Percentiles rank a stretch among this genome's conserved stretches.
These are phyloP conservation scores for Helogale parvula DNA, from an alignment of 2,113 vertebrate species.

Conservation along the genomic window DNA sequence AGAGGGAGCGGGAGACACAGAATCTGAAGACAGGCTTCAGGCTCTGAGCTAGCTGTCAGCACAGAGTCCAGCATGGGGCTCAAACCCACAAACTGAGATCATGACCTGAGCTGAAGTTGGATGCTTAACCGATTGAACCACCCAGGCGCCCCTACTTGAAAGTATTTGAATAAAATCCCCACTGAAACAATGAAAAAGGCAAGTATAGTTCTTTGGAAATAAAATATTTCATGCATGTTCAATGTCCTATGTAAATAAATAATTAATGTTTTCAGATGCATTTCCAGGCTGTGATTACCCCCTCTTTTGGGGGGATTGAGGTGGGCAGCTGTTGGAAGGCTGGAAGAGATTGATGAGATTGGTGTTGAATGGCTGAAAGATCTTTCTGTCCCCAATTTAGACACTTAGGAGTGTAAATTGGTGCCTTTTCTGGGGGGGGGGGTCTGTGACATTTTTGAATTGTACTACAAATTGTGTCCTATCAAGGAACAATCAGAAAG, in stretches of 20 bases:
- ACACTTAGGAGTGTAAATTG: background rate
- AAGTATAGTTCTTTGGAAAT: background rate
- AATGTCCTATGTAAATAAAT: background rate
- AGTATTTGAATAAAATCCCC: background rate
- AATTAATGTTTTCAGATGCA: background rate
- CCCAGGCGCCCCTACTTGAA: too few species aligned
- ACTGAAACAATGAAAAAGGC: background rate
- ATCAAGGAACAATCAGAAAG: background rate
- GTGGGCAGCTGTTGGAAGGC: background rate
- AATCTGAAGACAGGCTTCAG: too few species aligned
- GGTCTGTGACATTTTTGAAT: background rate
- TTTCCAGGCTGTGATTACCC: background rate
- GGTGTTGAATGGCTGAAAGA: background rate
- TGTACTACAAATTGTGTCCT: background rate
- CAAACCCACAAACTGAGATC: too few species aligned
- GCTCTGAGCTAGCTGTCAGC: too few species aligned
- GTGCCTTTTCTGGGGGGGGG: background rate
- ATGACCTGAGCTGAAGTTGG: too few species aligned
- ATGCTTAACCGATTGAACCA: too few species aligned
- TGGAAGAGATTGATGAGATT: background rate
- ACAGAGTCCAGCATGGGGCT: too few species aligned
- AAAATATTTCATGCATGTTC: background rate
- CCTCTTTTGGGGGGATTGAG: too few species aligned
- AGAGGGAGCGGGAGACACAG: too few species aligned
- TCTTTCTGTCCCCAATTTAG: background rate